Evolutionary conservation across 2,113 vertebrate genomes (phyloP).

Genomic region (Cnemophilus loriae): DNA sequence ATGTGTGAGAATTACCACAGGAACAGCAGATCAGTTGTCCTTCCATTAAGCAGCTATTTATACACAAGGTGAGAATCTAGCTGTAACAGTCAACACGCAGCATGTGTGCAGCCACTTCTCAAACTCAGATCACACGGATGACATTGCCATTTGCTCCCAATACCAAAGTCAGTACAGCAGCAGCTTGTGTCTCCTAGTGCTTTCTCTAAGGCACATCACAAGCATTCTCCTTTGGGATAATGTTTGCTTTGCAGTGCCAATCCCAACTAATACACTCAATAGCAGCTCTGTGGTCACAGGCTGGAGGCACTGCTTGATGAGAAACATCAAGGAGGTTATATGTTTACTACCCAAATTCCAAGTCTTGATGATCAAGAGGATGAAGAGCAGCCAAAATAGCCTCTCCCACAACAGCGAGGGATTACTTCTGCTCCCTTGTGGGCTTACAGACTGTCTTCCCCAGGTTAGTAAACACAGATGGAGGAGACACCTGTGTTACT

Average conservation of each 20-base stretch:
- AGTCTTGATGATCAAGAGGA: neutral
- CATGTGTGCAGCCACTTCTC: neutral
- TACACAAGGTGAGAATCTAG: neutral
- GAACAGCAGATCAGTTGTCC: rapidly evolving
- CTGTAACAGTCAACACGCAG: neutral
- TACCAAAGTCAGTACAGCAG: neutral
- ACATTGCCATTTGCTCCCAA: neutral
- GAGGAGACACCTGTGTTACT: neutral
- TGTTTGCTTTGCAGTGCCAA: neutral
- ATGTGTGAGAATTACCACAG: neutral
- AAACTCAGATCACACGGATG: neutral
- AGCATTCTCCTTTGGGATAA: neutral
- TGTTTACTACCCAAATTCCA: neutral
- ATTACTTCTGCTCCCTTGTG: neutral
- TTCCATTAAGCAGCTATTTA: neutral
- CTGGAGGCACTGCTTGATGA: neutral
- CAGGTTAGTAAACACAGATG: neutral
- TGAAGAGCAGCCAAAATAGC: neutral
- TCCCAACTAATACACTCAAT: neutral
- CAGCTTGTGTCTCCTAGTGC: neutral
- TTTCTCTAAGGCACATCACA: neutral
- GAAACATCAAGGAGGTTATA: neutral
- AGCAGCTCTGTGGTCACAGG: neutral
- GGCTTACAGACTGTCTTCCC: neutral
- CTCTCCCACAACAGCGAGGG: neutral